phyloP scores from a whole-genome alignment of 23 tunicate genomes.

The Oikopleura albicans region DNA sequence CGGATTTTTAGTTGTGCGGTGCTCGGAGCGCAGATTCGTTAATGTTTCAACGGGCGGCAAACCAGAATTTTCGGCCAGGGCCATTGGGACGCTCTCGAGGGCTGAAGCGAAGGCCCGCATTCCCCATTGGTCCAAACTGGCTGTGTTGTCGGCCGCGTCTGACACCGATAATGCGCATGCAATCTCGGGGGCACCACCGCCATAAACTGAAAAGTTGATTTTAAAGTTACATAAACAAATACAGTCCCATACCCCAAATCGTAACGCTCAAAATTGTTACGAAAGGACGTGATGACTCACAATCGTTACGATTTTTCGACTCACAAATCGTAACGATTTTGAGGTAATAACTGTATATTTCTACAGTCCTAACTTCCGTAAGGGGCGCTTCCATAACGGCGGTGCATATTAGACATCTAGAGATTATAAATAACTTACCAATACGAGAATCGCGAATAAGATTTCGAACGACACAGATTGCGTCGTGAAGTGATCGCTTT shows the following conservation, averaged over 20 bases:
- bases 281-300: too few species aligned
- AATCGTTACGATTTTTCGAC: too few species aligned
- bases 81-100: conserved; percentile 85
- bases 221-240: too few species aligned
- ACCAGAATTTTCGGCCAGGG: conserved; percentile 92
- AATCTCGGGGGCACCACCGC: conserved; percentile 95
- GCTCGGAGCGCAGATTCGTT: conserved; percentile 50
- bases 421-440: conserved; percentile 17
- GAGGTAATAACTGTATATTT: too few species aligned
- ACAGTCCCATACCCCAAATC: too few species aligned
- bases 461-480: conserved; percentile 77
- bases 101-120: conserved; percentile 92
- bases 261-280: too few species aligned
- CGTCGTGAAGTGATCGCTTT: conserved; percentile 89
- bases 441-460: conserved; percentile 77
- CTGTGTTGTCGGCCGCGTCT: conserved; percentile 76
- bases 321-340: too few species aligned
- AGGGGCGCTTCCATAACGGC: too few species aligned
- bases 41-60: conserved; percentile 66
- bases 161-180: conserved; percentile 82
- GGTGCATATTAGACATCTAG: too few species aligned
- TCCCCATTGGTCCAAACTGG: conserved; percentile 79
- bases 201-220: conserved; percentile 39
- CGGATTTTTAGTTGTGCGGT: conserved; percentile 55
- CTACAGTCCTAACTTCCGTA: too few species aligned